These are phyloP conservation scores for Eilema griseolum DNA, from an alignment of 2,888 invertebrate species.

Conservation along the genomic window DNA sequence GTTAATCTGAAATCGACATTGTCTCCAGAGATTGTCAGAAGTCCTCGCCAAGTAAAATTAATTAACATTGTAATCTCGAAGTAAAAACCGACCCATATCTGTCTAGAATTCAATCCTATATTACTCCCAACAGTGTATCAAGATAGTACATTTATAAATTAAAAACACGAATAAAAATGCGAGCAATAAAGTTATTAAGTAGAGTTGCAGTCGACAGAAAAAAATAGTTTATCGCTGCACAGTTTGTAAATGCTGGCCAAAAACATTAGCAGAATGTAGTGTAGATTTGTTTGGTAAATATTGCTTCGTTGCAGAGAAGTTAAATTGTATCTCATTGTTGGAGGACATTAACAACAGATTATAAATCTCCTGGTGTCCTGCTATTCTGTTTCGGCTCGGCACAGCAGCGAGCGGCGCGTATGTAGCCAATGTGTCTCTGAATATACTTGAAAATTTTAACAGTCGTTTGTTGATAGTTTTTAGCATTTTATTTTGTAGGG, in stretches of 20 bases:
- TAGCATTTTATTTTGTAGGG: neutral
- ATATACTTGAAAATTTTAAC: neutral
- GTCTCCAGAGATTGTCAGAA: constrained; percentile 49
- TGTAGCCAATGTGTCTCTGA: neutral
- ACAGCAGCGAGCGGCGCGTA: neutral
- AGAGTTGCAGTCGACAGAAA: constrained; percentile 66
- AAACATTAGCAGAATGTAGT: constrained; percentile 73
- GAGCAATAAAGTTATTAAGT: constrained; percentile 80
- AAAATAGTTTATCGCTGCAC: constrained; percentile 65
- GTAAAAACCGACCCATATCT: constrained; percentile 25
- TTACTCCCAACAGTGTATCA: constrained; percentile 49
- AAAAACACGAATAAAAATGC: constrained; percentile 70
- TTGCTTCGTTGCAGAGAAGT: constrained; percentile 71
- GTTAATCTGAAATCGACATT: constrained; percentile 37
- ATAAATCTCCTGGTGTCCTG: constrained; percentile 75
- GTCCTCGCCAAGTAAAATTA: constrained; percentile 59
- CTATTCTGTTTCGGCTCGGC: constrained; percentile 49
- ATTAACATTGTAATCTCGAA: constrained; percentile 66
- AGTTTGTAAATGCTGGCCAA: constrained; percentile 72
- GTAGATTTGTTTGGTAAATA: constrained; percentile 75
- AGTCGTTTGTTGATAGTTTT: neutral
- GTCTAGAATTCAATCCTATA: constrained; percentile 25
- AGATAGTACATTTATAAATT: constrained; percentile 66
- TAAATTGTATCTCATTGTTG: constrained; percentile 83
- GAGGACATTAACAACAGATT: constrained; percentile 78